Evolutionary conservation across 2,113 vertebrate species (phyloP).

Genomic region (Leucopsar rothschildi): DNA sequence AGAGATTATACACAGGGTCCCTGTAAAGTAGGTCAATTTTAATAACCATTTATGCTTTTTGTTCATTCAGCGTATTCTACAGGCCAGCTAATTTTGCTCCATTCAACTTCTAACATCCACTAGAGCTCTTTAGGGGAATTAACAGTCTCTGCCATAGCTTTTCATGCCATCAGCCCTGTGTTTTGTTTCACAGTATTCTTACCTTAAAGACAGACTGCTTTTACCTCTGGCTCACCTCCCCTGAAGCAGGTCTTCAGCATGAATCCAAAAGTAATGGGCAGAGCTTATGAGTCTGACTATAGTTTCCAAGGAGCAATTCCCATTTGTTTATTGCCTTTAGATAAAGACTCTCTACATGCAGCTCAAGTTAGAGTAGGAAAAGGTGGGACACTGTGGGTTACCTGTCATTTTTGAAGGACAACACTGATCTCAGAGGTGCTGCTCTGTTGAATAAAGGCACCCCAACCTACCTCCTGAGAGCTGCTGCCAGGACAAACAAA

Average conservation of each 20-base stretch:
- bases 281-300: not conserved
- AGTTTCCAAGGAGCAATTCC: not conserved
- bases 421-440: not conserved
- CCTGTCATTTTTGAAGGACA: fast-evolving
- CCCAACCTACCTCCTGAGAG: not conserved
- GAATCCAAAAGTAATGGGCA: not conserved
- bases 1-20: not conserved
- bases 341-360: not conserved
- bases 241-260: not conserved
- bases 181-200: not conserved
- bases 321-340: not conserved
- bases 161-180: not conserved
- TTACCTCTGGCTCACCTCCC: not conserved
- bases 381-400: not conserved
- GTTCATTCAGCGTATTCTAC: not conserved
- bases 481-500: not conserved
- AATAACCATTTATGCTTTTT: not conserved
- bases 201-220: not conserved
- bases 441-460: not conserved
- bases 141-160: not conserved
- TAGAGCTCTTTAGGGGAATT: not conserved
- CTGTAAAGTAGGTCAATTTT: conserved; percentile 12
- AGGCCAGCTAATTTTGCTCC: not conserved
- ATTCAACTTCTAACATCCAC: not conserved
- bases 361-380: not conserved